A percentile compares a stretch with the other conserved stretches of the same genome.
Evolutionary conservation across 2,113 vertebrate genomes (phyloP).

Genomic region (Paratilapia polleni): DNA sequence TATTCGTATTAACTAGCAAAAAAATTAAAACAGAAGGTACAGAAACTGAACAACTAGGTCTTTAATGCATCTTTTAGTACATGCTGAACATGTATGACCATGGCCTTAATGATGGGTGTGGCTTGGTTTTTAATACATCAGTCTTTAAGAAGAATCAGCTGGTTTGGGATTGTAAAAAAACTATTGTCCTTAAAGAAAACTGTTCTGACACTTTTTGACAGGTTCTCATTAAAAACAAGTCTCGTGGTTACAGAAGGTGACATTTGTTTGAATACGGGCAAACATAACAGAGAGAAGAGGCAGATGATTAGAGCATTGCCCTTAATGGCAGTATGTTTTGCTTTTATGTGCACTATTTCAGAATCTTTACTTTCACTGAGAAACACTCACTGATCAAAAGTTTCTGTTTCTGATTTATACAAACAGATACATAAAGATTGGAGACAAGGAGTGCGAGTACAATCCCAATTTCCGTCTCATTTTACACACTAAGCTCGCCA

Average conservation of each 20-base stretch:
- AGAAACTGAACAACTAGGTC: too few relatives aligned
- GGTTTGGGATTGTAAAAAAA: background rate
- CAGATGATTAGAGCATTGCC: background rate
- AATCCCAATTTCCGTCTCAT: constrained; percentile 90
- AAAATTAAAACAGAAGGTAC: too few relatives aligned
- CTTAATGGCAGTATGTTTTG: background rate
- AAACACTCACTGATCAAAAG: background rate
- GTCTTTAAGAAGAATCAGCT: background rate
- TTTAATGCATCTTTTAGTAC: too few relatives aligned
- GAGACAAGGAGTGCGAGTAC: constrained; percentile 95
- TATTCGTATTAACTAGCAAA: too few relatives aligned
- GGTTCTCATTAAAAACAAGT: background rate
- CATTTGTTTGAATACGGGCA: background rate
- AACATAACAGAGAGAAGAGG: background rate
- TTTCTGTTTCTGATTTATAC: background rate
- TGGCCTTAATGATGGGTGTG: too few relatives aligned
- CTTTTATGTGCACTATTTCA: background rate
- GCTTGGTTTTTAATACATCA: background rate
- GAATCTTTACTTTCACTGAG: background rate
- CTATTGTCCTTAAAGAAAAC: background rate
- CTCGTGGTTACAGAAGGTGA: background rate
- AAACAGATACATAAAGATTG: constrained; percentile 89
- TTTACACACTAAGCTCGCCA: constrained; percentile 94
- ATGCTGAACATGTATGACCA: too few relatives aligned
- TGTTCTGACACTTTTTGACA: background rate